Conservation (phyloP, 1,140 invertebrate genomes). For the Penaeus chinensis region DNA sequence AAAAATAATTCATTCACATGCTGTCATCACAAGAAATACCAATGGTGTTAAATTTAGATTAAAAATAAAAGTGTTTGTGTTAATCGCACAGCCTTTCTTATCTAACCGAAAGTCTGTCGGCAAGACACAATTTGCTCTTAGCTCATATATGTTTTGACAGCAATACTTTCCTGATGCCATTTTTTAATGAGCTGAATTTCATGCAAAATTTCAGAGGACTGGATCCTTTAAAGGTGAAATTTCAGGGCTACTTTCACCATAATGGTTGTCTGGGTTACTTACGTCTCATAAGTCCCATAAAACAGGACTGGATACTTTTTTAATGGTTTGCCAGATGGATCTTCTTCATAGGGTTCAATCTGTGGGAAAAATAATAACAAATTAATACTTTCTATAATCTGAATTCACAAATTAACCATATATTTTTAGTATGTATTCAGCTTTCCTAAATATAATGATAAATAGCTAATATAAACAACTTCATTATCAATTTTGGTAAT, state of each 20-base stretch:
- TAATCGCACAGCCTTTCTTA: constrained; percentile 38
- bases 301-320: constrained; percentile 93
- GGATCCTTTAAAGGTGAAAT: too few species aligned
- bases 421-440: too few species aligned
- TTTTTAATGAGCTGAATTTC: constrained; percentile 8
- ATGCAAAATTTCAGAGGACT: not conserved
- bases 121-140: constrained; percentile 30
- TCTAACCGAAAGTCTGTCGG: constrained; percentile 27
- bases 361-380: constrained; percentile 68
- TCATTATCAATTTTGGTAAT: too few species aligned
- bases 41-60: not conserved
- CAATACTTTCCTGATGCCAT: not conserved
- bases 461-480: too few species aligned
- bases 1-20: too few species aligned
- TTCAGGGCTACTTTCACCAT: too few species aligned
- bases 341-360: constrained; percentile 74
- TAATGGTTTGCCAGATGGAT: constrained; percentile 75
- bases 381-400: too few species aligned
- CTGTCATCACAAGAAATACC: too few species aligned
- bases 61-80: constrained; percentile 13
- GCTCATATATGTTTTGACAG: constrained; percentile 16
- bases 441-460: too few species aligned
- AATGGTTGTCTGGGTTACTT: constrained; percentile 70
- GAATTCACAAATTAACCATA: too few species aligned
- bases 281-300: constrained; percentile 94